phyloP scores from a whole-genome alignment of 2,113 vertebrate genomes.

The Dipodomys stephensi region DNA sequence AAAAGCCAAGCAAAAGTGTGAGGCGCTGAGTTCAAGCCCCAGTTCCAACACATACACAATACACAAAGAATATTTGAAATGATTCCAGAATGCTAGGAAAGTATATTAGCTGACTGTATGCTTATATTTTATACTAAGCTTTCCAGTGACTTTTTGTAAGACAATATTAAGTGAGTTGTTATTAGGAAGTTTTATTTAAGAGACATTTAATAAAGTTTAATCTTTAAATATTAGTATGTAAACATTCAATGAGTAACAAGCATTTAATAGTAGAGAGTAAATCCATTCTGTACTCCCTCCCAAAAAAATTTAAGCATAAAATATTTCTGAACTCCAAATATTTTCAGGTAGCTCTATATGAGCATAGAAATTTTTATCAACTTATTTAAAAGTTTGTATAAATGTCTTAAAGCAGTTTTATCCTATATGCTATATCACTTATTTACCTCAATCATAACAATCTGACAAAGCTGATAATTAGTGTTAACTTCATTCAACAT shows the following conservation, averaged over 20 bases:
- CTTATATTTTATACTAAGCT: constrained; percentile 37
- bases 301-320: neutral
- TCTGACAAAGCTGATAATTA: neutral
- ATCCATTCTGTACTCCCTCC: neutral
- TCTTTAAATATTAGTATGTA: too few species aligned
- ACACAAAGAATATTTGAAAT: constrained; percentile 2
- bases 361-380: too few species aligned
- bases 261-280: neutral
- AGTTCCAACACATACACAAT: too few species aligned
- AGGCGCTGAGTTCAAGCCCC: too few species aligned
- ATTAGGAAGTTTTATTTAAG: constrained; percentile 14
- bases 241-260: too few species aligned
- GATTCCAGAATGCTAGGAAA: neutral
- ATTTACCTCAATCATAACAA: neutral
- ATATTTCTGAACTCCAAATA: constrained; percentile 18
- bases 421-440: too few species aligned
- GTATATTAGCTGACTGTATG: neutral
- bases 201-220: neutral
- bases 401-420: constrained; percentile 27
- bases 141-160: constrained; percentile 21
- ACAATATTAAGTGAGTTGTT: constrained; percentile 2
- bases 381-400: constrained; percentile 24
- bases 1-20: too few species aligned
- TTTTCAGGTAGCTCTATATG: neutral
- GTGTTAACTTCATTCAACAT: constrained; percentile 7